Evolutionary conservation across 1,140 invertebrate genomes (phyloP).

Genomic region (Anagrus nilaparvatae): DNA sequence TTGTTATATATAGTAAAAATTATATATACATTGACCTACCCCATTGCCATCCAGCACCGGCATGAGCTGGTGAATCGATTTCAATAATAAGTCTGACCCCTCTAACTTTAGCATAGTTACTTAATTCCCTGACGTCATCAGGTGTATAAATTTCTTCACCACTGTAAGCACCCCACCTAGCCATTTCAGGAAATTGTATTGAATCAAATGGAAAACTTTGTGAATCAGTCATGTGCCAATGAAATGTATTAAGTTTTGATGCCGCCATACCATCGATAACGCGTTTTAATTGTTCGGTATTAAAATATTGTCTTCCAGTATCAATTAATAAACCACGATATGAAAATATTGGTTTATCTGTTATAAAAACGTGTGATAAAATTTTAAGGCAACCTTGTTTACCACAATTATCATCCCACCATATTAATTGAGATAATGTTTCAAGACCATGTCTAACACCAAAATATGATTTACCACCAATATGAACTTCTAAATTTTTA

Average conservation of each 20-base stretch:
- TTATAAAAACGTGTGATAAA: constrained; percentile 40
- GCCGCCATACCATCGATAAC: constrained; percentile 72
- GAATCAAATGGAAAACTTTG: constrained; percentile 77
- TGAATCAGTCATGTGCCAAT: constrained; percentile 78
- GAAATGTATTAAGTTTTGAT: constrained; percentile 75
- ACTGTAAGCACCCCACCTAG: constrained; percentile 62
- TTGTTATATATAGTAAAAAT: too few species aligned
- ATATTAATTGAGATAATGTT: constrained; percentile 68
- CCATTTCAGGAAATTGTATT: constrained; percentile 60
- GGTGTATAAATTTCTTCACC: constrained; percentile 57
- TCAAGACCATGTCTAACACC: constrained; percentile 70
- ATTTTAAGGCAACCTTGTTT: constrained; percentile 50
- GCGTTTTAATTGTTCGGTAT: constrained; percentile 51
- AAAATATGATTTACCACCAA: constrained; percentile 60
- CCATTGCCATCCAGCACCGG: constrained; percentile 76
- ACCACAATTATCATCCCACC: constrained; percentile 56
- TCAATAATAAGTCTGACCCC: constrained; percentile 71
- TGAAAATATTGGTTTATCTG: constrained; percentile 58
- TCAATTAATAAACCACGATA: constrained; percentile 68
- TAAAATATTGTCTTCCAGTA: constrained; percentile 65
- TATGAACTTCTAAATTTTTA: constrained; percentile 46
- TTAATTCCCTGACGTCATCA: constrained; percentile 56
- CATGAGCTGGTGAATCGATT: constrained; percentile 77
- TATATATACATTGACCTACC: constrained; percentile 38
- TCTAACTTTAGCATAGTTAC: constrained; percentile 59